phyloP scores from a whole-genome alignment of 2,113 vertebrate genomes.

The Motacilla tschutschensis region DNA sequence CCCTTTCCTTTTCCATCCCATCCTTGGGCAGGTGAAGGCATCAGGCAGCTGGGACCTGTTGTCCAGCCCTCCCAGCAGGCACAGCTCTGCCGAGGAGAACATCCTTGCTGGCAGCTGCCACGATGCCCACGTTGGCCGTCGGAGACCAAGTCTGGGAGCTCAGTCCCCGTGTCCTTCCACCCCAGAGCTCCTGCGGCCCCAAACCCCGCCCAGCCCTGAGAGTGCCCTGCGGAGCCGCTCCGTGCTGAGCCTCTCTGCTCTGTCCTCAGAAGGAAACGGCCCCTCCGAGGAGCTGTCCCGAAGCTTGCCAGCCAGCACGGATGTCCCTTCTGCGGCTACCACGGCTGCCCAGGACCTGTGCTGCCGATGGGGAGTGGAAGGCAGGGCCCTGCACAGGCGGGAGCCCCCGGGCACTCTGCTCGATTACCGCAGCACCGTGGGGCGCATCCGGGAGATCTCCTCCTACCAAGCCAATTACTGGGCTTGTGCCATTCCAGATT shows the following conservation, averaged over 20 bases:
- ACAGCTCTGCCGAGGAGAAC: conserved; percentile 3
- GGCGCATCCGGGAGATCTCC: conserved; percentile 13
- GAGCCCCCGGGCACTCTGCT: not conserved
- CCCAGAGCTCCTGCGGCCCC: not conserved
- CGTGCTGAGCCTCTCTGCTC: conserved; percentile 24
- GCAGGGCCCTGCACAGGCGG: not conserved
- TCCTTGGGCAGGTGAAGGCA: not conserved
- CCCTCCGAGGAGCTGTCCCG: not conserved
- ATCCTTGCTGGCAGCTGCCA: not conserved
- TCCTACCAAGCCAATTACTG: conserved; percentile 83
- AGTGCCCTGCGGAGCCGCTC: not conserved
- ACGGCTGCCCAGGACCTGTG: not conserved
- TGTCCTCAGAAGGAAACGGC: conserved; percentile 17
- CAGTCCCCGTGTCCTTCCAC: not conserved
- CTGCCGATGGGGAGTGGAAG: not conserved
- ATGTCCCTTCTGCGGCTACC: not conserved
- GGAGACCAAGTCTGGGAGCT: not conserved
- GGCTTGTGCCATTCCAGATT: conserved; percentile 84
- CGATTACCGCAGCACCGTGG: fast-evolving
- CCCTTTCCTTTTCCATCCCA: fast-evolving
- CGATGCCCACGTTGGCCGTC: not conserved
- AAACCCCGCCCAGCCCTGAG: not conserved
- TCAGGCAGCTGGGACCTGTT: fast-evolving
- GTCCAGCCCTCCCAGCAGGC: not conserved
- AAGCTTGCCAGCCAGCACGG: not conserved